A percentile compares a stretch with the other conserved stretches of the same genome.
Conservation (phyloP, 2,113 vertebrate species). For the Tychaedon coryphoeus region DNA sequence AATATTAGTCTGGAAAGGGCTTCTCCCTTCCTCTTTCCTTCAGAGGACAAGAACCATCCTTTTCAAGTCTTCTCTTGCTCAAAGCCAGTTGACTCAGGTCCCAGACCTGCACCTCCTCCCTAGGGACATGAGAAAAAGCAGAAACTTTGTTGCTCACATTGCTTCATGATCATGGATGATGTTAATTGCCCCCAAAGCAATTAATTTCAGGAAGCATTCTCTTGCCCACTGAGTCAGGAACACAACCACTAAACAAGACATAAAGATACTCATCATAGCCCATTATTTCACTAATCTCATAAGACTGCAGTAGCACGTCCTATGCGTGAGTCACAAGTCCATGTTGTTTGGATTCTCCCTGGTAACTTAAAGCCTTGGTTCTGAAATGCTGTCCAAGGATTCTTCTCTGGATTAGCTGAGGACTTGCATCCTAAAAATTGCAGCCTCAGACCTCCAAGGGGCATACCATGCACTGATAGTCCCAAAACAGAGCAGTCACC, state of each 20-base stretch:
- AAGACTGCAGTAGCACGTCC: background rate
- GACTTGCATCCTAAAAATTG: background rate
- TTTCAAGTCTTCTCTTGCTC: slow-evolving; percentile 29
- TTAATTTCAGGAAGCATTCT: slow-evolving; percentile 15
- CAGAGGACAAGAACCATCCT: background rate
- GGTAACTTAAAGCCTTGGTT: background rate
- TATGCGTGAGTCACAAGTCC: fast-evolving
- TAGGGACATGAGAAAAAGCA: slow-evolving; percentile 9
- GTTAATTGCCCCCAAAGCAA: slow-evolving; percentile 12
- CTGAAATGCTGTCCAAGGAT: background rate
- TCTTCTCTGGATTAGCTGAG: background rate
- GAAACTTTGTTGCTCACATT: background rate
- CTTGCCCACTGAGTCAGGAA: background rate
- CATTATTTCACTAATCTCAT: background rate
- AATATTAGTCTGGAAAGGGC: background rate
- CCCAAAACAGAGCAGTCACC: background rate
- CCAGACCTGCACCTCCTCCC: background rate
- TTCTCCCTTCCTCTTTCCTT: background rate
- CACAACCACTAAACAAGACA: background rate
- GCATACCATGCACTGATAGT: background rate
- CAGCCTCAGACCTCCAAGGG: background rate
- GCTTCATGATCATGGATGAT: background rate
- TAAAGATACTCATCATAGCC: background rate
- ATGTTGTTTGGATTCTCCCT: background rate
- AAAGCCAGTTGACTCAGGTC: background rate